Evolutionary conservation across 1,140 invertebrate species (phyloP).

Genomic region (Bombus vancouverensis): DNA sequence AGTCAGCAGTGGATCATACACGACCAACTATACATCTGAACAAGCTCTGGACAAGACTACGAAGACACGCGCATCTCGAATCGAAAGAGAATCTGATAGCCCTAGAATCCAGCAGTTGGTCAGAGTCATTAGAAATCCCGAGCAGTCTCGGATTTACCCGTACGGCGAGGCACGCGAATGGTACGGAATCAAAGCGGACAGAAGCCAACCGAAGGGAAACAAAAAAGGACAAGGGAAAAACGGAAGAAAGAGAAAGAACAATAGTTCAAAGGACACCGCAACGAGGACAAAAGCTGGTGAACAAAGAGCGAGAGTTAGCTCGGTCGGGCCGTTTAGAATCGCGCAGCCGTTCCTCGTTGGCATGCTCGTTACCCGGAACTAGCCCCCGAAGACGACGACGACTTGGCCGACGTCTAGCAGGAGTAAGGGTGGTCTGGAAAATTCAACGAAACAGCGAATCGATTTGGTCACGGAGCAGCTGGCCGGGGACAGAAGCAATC

Average conservation of each 20-base stretch:
- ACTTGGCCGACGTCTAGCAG: slow-evolving; percentile 40
- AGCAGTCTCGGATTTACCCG: neutral
- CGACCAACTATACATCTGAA: neutral
- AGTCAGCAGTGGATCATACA: neutral
- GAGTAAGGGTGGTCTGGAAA: slow-evolving; percentile 59
- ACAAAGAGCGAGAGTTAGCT: neutral
- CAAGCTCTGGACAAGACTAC: too few relatives aligned
- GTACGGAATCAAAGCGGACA: neutral
- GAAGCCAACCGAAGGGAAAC: neutral
- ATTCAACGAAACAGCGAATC: slow-evolving; percentile 72
- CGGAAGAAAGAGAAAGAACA: neutral
- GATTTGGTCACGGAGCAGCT: slow-evolving; percentile 75
- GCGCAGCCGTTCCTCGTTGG: slow-evolving; percentile 32
- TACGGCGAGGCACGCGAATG: neutral
- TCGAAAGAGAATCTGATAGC: neutral
- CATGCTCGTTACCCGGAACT: slow-evolving; percentile 57
- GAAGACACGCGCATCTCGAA: neutral
- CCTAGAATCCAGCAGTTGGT: neutral
- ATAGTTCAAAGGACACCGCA: neutral
- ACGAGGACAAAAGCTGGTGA: neutral
- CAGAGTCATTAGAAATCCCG: neutral
- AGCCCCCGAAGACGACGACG: slow-evolving; percentile 38
- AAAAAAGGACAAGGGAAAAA: neutral
- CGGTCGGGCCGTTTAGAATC: slow-evolving; percentile 10
- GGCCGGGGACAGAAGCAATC: slow-evolving; percentile 76